phyloP scores from a whole-genome alignment of 1,140 invertebrate genomes.

The Teleogryllus occipitalis region DNA sequence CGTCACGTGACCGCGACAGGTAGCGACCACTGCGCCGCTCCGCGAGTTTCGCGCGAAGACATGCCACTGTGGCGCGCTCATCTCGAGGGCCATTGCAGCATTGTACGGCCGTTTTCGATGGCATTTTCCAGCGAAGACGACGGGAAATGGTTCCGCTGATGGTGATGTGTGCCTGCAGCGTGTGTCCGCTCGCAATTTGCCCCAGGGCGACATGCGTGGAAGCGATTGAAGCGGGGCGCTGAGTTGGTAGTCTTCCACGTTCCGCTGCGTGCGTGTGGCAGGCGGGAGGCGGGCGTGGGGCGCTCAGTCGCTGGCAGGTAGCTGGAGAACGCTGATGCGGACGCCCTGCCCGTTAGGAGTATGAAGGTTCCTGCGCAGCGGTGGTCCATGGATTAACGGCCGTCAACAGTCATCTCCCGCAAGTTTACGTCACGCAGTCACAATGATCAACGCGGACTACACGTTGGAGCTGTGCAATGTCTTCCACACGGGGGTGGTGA shows the following conservation, averaged over 20 bases:
- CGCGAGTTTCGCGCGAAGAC: neutral
- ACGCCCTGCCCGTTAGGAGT: no score
- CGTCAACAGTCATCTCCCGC: no score
- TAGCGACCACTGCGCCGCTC: neutral
- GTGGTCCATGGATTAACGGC: no score
- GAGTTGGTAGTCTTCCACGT: neutral
- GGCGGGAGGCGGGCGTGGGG: neutral
- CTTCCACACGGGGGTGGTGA: constrained; percentile 78
- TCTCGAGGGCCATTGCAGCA: no score
- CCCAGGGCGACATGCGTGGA: no score
- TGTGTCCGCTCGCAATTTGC: no score
- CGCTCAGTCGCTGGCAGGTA: neutral
- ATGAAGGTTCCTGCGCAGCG: no score
- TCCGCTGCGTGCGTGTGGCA: neutral
- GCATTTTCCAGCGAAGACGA: no score
- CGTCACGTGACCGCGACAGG: neutral
- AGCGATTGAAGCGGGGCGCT: no score
- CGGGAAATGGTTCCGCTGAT: no score
- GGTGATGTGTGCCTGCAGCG: no score
- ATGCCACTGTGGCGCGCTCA: neutral
- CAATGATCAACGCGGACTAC: constrained; percentile 72
- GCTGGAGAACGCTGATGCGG: neutral
- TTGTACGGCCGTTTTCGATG: no score
- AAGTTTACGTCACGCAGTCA: neutral
- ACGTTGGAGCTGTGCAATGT: constrained; percentile 80